A percentile compares a stretch with the other conserved stretches of the same genome.
These are phyloP conservation scores for Chironomus tepperi DNA, from an alignment of 1,140 invertebrate genomes.

Conservation along the genomic window DNA sequence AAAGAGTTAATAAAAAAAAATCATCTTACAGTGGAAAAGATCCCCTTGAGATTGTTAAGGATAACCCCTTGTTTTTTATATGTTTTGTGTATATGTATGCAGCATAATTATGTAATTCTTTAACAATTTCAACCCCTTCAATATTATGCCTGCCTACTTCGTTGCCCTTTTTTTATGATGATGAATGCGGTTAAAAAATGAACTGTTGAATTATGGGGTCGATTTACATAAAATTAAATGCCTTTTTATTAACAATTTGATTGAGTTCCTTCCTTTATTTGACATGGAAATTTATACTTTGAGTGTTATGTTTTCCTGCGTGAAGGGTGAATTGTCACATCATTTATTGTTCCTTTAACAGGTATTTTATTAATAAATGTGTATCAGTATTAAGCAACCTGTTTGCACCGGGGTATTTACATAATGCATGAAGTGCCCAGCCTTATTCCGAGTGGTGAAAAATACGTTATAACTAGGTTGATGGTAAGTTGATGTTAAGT, in stretches of 20 bases:
- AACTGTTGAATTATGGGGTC: slow-evolving; percentile 22
- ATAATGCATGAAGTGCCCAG: too few species aligned
- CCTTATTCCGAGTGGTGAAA: too few species aligned
- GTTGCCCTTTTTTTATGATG: slow-evolving; percentile 15
- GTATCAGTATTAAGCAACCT: too few species aligned
- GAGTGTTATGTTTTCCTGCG: not conserved
- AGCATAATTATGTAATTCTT: slow-evolving; percentile 1
- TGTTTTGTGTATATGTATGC: not conserved
- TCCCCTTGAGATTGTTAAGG: not conserved
- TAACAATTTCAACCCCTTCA: not conserved
- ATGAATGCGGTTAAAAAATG: slow-evolving; percentile 22
- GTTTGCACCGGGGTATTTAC: too few species aligned
- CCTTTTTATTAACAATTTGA: slow-evolving; percentile 18
- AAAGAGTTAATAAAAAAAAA: slow-evolving; percentile 22
- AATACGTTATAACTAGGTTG: too few species aligned
- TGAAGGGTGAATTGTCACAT: not conserved
- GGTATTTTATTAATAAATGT: not conserved
- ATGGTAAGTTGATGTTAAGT: too few species aligned
- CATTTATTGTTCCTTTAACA: slow-evolving; percentile 1
- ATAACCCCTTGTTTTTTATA: not conserved
- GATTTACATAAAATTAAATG: slow-evolving; percentile 23
- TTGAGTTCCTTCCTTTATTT: slow-evolving; percentile 16
- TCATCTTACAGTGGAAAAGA: not conserved
- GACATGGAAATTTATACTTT: not conserved
- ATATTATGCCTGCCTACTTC: not conserved